phyloP scores from a whole-genome alignment of 2,797 vertebrate species.

The Ciconia nigra region DNA sequence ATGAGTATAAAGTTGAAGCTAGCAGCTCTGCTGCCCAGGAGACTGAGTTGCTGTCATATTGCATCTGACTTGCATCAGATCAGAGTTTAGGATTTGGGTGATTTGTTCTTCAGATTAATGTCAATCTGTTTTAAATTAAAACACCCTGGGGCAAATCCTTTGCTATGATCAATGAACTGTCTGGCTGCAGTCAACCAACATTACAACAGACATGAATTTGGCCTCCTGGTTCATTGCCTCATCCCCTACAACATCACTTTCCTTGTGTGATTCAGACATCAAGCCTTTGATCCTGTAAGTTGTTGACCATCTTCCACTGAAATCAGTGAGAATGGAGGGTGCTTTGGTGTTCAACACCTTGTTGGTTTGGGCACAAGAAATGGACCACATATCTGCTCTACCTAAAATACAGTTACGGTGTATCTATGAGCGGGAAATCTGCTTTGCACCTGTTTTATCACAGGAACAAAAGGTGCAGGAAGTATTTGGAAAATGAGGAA shows the following conservation, averaged over 20 bases:
- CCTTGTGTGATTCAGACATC: neutral
- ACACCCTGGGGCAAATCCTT: constrained; percentile 59
- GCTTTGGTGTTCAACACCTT: neutral
- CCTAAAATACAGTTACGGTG: neutral
- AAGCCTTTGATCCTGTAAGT: constrained; percentile 1
- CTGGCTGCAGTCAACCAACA: constrained; percentile 56
- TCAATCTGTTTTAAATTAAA: constrained; percentile 69
- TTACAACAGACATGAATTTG: constrained; percentile 57
- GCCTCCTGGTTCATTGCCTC: constrained; percentile 32
- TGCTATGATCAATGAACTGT: constrained; percentile 65
- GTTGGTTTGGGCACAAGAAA: neutral
- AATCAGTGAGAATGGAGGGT: neutral
- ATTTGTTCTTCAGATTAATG: constrained; percentile 68
- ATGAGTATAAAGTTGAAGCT: constrained; percentile 28
- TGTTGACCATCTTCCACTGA: neutral
- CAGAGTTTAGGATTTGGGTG: constrained; percentile 56
- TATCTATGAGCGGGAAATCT: neutral
- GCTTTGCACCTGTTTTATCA: constrained; percentile 69
- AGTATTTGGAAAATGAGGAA: constrained; percentile 44
- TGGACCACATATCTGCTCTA: neutral
- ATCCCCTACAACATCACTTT: constrained; percentile 29
- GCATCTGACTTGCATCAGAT: constrained; percentile 66
- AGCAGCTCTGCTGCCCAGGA: constrained; percentile 44
- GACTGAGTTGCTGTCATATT: constrained; percentile 62
- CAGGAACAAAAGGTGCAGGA: constrained; percentile 56